These are phyloP conservation scores for Tribolium freemani DNA, from an alignment of 2,888 invertebrate species.

Conservation along the genomic window DNA sequence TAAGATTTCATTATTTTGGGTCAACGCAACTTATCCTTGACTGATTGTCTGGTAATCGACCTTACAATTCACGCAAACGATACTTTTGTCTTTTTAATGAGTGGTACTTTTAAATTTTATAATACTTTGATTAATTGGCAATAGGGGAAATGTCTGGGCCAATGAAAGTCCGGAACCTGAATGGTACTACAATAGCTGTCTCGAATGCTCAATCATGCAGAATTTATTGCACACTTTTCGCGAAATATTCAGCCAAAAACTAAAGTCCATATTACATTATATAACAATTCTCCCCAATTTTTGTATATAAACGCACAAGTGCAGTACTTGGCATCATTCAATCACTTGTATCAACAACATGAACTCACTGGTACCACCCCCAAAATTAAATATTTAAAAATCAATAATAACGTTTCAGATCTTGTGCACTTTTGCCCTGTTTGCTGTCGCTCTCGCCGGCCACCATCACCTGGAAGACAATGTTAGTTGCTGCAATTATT, in stretches of 20 bases:
- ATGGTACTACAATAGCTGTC: not conserved
- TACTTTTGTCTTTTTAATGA: not conserved
- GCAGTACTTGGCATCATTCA: constrained; percentile 9
- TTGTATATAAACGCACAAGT: constrained; percentile 23
- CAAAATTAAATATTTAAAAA: not conserved
- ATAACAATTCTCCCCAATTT: constrained; percentile 3
- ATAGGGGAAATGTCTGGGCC: not conserved
- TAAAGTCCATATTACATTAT: not conserved
- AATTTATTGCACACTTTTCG: constrained; percentile 38
- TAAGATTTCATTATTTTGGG: constrained; percentile 14
- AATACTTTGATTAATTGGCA: no score
- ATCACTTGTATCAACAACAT: constrained; percentile 8
- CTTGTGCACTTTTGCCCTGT: constrained; percentile 16
- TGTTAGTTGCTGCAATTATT: no score
- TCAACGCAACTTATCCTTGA: constrained; percentile 4
- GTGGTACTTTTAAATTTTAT: no score
- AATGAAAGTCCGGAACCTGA: not conserved
- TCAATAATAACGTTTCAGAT: constrained; percentile 6
- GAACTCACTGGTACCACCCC: constrained; percentile 18
- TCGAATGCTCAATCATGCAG: constrained; percentile 41
- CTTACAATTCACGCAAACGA: constrained; percentile 4
- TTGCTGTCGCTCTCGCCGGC: constrained; percentile 29
- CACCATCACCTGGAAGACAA: constrained; percentile 38
- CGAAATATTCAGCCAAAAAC: constrained; percentile 4
- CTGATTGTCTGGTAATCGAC: not conserved